Percentiles rank a stretch among this genome's conserved stretches.
phyloP scores from a whole-genome alignment of 2,113 vertebrate genomes.

The Clarias gariepinus region DNA sequence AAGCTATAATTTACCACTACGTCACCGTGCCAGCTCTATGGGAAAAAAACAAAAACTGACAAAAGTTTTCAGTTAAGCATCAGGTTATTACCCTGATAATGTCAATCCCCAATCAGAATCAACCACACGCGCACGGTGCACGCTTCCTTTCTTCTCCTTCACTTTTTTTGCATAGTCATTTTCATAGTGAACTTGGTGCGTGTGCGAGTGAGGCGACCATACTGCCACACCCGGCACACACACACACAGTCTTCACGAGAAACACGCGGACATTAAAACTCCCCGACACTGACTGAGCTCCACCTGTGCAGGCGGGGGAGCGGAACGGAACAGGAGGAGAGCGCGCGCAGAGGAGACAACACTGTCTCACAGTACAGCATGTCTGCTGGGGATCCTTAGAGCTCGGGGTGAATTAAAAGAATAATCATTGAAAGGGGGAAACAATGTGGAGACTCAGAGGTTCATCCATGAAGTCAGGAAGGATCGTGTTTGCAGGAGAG shows the following conservation, averaged over 20 bases:
- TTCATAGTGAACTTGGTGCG: conserved; percentile 25
- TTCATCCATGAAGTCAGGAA: conserved; percentile 7
- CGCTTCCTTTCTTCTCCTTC: not conserved
- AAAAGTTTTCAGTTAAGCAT: conserved; percentile 22
- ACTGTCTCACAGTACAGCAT: no score
- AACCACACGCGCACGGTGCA: not conserved
- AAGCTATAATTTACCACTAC: no score
- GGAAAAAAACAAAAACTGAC: no score
- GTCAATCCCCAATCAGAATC: no score
- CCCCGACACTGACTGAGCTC: not conserved
- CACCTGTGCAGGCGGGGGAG: conserved; percentile 10
- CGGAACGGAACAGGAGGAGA: not conserved
- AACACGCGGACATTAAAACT: not conserved
- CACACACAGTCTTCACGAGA: not conserved
- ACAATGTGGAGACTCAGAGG: not conserved
- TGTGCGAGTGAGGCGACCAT: not conserved
- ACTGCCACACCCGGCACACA: conserved; percentile 39
- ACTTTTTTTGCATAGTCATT: conserved; percentile 39
- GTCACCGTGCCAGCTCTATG: no score
- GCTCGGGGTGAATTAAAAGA: not conserved
- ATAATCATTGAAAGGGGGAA: not conserved
- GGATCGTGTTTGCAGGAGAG: not conserved
- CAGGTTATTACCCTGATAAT: not conserved
- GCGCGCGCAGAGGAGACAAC: not conserved
- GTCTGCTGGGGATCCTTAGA: conserved; percentile 10